Percentiles rank a stretch among this genome's conserved stretches.
These are phyloP conservation scores for Drosophila pseudotakahashii DNA, from an alignment of 2,888 invertebrate genomes.

Conservation along the genomic window DNA sequence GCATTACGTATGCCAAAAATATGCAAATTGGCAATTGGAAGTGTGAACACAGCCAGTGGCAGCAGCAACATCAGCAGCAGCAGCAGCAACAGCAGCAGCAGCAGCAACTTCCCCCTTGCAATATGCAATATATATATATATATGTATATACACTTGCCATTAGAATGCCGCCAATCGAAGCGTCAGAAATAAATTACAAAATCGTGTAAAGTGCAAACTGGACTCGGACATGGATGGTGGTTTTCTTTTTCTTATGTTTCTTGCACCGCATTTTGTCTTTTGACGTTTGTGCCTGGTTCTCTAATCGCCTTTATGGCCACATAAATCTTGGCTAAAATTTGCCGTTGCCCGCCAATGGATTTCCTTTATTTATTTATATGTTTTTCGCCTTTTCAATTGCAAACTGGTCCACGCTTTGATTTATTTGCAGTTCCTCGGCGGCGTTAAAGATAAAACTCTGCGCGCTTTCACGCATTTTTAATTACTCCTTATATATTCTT, in stretches of 20 bases:
- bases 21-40: slow-evolving; percentile 76
- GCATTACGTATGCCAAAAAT: slow-evolving; percentile 76
- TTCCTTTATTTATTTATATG: slow-evolving; percentile 49
- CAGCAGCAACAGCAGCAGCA: slow-evolving; percentile 62
- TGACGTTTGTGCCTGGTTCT: slow-evolving; percentile 67
- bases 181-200: slow-evolving; percentile 81
- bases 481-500: slow-evolving; percentile 31
- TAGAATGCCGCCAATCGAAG: slow-evolving; percentile 74
- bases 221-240: slow-evolving; percentile 48
- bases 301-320: slow-evolving; percentile 81
- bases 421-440: slow-evolving; percentile 66
- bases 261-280: slow-evolving; percentile 49
- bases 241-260: background rate
- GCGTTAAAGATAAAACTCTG: slow-evolving; percentile 61
- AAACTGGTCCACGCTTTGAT: slow-evolving; percentile 78
- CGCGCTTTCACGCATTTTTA: slow-evolving; percentile 77
- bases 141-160: slow-evolving; percentile 67
- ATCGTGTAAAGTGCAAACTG: slow-evolving; percentile 79
- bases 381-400: slow-evolving; percentile 36
- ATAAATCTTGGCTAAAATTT: slow-evolving; percentile 77
- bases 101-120: slow-evolving; percentile 15
- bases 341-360: slow-evolving; percentile 72
- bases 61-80: slow-evolving; percentile 1
- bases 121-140: background rate
- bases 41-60: slow-evolving; percentile 78